Evolutionary conservation across 2,797 vertebrate species (phyloP).

Genomic region (Hozukius guyotensis): DNA sequence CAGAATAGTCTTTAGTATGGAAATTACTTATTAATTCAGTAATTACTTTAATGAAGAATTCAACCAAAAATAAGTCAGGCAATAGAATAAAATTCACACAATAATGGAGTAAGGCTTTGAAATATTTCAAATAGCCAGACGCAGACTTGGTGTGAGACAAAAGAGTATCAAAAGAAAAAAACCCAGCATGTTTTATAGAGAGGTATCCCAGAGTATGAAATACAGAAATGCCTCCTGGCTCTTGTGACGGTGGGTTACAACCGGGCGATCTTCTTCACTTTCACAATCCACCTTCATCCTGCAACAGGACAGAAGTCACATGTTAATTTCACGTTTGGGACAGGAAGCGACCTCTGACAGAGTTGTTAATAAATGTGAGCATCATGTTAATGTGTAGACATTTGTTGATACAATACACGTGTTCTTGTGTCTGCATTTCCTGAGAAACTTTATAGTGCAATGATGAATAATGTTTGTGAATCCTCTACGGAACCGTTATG

Average conservation of each 20-base stretch:
- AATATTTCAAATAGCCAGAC: not conserved
- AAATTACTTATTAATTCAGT: conserved; percentile 2
- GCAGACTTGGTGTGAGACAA: not conserved
- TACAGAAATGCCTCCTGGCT: not conserved
- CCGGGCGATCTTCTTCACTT: conserved; percentile 1
- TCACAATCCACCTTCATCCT: conserved; percentile 81
- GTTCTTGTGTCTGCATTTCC: not conserved
- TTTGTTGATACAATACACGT: not conserved
- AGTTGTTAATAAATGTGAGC: conserved; percentile 40
- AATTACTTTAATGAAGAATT: conserved; percentile 17
- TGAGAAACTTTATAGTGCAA: not conserved
- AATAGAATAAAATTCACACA: not conserved
- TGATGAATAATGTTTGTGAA: not conserved
- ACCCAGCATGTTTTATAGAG: not conserved
- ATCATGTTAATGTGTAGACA: conserved; percentile 43
- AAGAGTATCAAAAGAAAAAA: not conserved
- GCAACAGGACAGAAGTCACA: conserved; percentile 45
- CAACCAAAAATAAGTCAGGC: not conserved
- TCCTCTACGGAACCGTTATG: not conserved
- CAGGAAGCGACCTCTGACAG: not conserved
- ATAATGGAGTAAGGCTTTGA: conserved; percentile 6
- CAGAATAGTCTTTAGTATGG: not conserved
- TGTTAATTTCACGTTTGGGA: conserved; percentile 8
- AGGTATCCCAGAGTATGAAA: not conserved
- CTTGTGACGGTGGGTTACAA: not conserved